Evolutionary conservation across 2,888 invertebrate species (phyloP).

Genomic region (Lithophane semibrunnea): DNA sequence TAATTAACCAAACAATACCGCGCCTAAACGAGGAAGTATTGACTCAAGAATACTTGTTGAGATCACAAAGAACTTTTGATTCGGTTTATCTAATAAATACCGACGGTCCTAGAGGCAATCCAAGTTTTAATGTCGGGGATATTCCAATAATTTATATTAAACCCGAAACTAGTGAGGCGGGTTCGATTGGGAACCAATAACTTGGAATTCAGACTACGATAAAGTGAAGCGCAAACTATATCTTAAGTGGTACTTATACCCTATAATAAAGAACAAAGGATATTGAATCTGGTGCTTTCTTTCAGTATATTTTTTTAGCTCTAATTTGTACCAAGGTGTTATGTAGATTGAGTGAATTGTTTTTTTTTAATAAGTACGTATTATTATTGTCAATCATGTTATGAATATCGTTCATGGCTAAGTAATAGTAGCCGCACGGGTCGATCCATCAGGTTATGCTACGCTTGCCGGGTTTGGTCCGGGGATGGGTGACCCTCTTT

Average conservation of each 20-base stretch:
- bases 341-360: neutral
- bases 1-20: conserved; percentile 25
- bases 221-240: conserved; percentile 51
- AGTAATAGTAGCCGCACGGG: no score
- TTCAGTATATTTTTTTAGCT: neutral
- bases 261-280: conserved; percentile 33
- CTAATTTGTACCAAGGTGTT: conserved; percentile 3
- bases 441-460: no score
- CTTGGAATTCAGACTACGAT: conserved; percentile 46
- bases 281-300: conserved; percentile 13
- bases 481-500: no score
- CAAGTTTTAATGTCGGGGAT: conserved; percentile 52
- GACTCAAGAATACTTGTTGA: conserved; percentile 16
- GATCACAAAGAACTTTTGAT: conserved; percentile 47
- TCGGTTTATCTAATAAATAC: conserved; percentile 43
- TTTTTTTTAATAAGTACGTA: neutral
- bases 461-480: no score
- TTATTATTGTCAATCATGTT: no score
- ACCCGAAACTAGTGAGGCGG: conserved; percentile 48
- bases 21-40: neutral
- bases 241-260: conserved; percentile 35
- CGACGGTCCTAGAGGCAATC: conserved; percentile 22
- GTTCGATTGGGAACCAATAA: conserved; percentile 53
- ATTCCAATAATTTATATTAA: conserved; percentile 61
- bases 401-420: no score